Evolutionary conservation across 2,888 invertebrate species (phyloP).

Genomic region (Apotomis capreana): DNA sequence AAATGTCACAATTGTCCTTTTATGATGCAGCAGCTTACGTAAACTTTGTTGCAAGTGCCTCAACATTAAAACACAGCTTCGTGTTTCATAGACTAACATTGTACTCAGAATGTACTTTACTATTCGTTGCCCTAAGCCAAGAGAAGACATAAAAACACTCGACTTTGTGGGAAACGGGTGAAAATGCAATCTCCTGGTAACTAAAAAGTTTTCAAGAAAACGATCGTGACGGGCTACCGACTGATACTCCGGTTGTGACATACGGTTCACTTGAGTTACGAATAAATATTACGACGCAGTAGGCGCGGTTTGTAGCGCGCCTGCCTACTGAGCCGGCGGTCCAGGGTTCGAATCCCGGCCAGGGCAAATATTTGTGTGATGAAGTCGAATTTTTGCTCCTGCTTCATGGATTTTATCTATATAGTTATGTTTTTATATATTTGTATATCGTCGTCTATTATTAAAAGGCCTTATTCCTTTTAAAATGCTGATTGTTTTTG

Average conservation of each 20-base stretch:
- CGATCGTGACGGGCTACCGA: constrained; percentile 54
- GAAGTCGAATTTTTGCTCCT: no score
- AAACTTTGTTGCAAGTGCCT: constrained; percentile 26
- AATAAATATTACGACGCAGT: background rate
- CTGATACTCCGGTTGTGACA: constrained; percentile 46
- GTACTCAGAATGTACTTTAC: constrained; percentile 38
- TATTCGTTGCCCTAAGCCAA: constrained; percentile 50
- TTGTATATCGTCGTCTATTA: no score
- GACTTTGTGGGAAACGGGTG: constrained; percentile 55
- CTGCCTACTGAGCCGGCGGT: no score
- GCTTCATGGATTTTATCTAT: no score
- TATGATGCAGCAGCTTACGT: constrained; percentile 4
- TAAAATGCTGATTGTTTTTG: no score
- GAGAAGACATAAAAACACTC: constrained; percentile 54
- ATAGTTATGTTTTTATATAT: no score
- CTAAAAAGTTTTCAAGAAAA: constrained; percentile 67
- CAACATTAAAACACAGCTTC: constrained; percentile 31
- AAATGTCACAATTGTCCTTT: constrained; percentile 5
- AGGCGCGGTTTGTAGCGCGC: no score
- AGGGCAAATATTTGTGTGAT: no score
- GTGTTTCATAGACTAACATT: constrained; percentile 28
- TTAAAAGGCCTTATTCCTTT: no score
- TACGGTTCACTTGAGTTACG: constrained; percentile 33
- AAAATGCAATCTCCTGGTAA: constrained; percentile 66
- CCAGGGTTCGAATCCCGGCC: no score